phyloP scores from a whole-genome alignment of 2,888 invertebrate species.

The Amblyjoppa proteus region DNA sequence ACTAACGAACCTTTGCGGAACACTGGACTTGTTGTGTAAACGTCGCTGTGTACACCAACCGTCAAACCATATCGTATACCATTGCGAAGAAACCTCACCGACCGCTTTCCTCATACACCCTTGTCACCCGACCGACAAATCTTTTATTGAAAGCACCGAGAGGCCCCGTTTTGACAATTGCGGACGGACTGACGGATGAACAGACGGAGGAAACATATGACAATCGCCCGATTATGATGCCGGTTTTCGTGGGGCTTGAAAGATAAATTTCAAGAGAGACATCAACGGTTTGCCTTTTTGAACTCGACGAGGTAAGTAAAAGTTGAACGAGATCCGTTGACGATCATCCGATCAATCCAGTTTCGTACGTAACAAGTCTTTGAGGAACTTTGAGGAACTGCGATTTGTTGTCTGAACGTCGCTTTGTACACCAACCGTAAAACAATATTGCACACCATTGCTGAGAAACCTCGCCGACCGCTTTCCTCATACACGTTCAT shows the following conservation, averaged over 20 bases:
- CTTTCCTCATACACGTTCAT: not conserved
- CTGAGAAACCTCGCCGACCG: not conserved
- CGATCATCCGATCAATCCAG: not conserved
- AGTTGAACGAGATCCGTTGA: not conserved
- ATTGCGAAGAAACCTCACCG: not conserved
- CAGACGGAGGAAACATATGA: too few species aligned
- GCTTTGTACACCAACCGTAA: not conserved
- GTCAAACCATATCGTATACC: not conserved
- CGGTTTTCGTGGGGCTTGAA: not conserved
- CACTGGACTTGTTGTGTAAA: constrained; percentile 11
- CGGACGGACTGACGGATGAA: too few species aligned
- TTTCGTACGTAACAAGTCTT: constrained; percentile 47
- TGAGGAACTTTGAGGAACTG: not conserved
- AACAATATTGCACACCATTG: not conserved
- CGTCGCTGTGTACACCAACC: not conserved
- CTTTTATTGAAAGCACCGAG: not conserved
- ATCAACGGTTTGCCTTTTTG: not conserved
- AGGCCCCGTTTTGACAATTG: not conserved
- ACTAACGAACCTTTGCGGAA: constrained; percentile 49
- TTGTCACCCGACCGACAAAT: too few species aligned
- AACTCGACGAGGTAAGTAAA: not conserved
- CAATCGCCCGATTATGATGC: too few species aligned
- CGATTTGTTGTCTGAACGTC: not conserved
- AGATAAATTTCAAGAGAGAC: not conserved
- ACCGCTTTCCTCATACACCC: not conserved